Base-by-base conservation (phyloP, 2,888 invertebrate species). In the Drosophila yooni region DNA sequence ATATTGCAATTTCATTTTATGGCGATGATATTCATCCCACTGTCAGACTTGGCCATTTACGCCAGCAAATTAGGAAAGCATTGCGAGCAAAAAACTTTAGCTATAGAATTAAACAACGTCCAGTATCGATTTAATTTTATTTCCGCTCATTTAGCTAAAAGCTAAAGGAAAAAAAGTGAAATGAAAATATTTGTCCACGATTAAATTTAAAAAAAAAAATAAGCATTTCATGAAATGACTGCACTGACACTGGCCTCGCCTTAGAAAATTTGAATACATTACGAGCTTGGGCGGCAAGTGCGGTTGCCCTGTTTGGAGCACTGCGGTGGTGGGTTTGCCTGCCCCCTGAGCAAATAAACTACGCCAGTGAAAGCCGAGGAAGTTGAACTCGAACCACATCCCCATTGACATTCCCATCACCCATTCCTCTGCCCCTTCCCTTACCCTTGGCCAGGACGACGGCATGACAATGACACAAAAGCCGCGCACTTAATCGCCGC, bases 41-140 rank as follows among this genome's bases (percentile, higher is more conserved):
- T 76, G 78, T 80, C 54, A 60, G 29, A n/a, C 29, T 59, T 64
- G 36, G 58, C 53, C 57, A 79, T 71, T 82, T 75, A 58, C 25
- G 46, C n/a, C 64, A 48, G 74, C 59, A 67, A 79, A 72, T 75
- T 75, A 66, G 67, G 61, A 58, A 66, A 81, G 70, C 36, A 68
- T 54, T 64, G 66, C 27, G 54, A 62, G 61, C 69, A 54, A 68
- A 51, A 69, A 82, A 82, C 73, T 79, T 88, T 88, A 71, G 68
- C 80, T 40, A 84, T 82, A 80, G 85, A 84, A 84, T 84, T 83
- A 83, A 82, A 78, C 74, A 71, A 59, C 74, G 74, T 69, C 74
- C 82, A 86, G 84, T 88, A 91, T 92, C 91, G 91, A 92, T 91
- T 92, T 88, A 91, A 89, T 92, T 91, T 91, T 88, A 91, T 91